Conservation (phyloP, 2,113 vertebrate species). For the Cathartes aura region DNA sequence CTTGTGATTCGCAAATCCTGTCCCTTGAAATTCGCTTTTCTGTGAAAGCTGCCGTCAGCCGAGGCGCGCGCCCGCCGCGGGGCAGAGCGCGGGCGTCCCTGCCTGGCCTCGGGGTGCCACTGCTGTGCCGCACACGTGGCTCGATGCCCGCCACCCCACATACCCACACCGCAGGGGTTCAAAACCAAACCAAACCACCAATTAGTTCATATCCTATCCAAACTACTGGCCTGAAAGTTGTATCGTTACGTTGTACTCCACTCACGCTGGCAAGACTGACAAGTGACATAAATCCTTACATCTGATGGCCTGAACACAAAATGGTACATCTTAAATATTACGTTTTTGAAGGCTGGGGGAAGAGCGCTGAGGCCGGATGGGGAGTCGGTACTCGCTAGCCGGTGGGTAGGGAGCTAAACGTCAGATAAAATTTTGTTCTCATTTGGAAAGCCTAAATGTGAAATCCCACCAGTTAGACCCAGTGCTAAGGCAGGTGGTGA, state of each 20-base stretch:
- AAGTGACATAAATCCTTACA: conserved; percentile 16
- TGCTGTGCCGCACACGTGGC: conserved; percentile 7
- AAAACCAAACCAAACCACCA: background rate
- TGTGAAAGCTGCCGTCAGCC: background rate
- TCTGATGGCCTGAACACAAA: background rate
- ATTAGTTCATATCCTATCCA: background rate
- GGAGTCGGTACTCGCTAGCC: rapidly evolving
- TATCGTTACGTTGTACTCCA: background rate
- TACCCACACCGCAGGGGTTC: background rate
- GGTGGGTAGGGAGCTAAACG: background rate
- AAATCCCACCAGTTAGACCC: background rate
- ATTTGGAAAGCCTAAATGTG: background rate
- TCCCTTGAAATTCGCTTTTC: background rate
- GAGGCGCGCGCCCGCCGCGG: background rate
- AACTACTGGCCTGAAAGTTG: conserved; percentile 23
- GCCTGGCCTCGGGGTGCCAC: conserved; percentile 43
- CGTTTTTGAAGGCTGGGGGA: background rate
- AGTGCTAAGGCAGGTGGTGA: background rate
- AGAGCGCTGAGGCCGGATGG: background rate
- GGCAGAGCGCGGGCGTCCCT: background rate
- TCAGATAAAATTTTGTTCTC: background rate
- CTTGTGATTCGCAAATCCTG: rapidly evolving
- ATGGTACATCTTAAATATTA: background rate
- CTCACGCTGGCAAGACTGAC: background rate
- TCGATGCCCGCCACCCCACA: background rate